A percentile compares a stretch with the other conserved stretches of the same genome.
Evolutionary conservation across 2,888 invertebrate genomes (phyloP).

Genomic region (Anarsia innoxiella): DNA sequence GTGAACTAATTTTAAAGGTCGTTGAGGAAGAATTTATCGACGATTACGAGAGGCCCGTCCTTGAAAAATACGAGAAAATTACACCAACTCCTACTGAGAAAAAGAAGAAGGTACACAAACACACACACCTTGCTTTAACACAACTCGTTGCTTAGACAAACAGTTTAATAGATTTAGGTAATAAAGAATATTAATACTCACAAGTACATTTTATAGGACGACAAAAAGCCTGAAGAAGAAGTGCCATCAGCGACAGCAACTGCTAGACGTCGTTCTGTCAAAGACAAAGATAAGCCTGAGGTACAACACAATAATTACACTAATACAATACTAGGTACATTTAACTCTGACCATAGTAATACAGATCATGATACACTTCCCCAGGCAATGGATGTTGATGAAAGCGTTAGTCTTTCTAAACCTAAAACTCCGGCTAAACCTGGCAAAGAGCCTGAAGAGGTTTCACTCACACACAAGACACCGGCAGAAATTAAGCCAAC

Average conservation of each 20-base stretch:
- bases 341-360: too few relatives aligned
- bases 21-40: slow-evolving; percentile 70
- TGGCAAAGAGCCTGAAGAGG: slow-evolving; percentile 60
- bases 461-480: slow-evolving; percentile 67
- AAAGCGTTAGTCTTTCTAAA: slow-evolving; percentile 59
- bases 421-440: slow-evolving; percentile 56
- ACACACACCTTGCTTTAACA: slow-evolving; percentile 2
- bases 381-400: slow-evolving; percentile 66
- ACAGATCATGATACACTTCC: slow-evolving; percentile 18
- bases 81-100: slow-evolving; percentile 66
- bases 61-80: slow-evolving; percentile 81
- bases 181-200: not conserved
- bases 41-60: slow-evolving; percentile 84
- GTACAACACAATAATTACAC: slow-evolving; percentile 25
- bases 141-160: slow-evolving; percentile 7
- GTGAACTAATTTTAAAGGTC: slow-evolving; percentile 47
- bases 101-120: slow-evolving; percentile 66
- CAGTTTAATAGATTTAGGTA: not conserved
- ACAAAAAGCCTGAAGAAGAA: slow-evolving; percentile 39
- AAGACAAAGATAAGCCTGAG: slow-evolving; percentile 65
- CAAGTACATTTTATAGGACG: slow-evolving; percentile 22
- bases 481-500: slow-evolving; percentile 62
- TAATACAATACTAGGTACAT: slow-evolving; percentile 4
- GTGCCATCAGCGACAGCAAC: slow-evolving; percentile 52
- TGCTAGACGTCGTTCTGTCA: slow-evolving; percentile 57